Percentiles rank a stretch among this genome's conserved stretches.
Conservation (phyloP, 2,888 invertebrate genomes). For the Cryptus armator region DNA sequence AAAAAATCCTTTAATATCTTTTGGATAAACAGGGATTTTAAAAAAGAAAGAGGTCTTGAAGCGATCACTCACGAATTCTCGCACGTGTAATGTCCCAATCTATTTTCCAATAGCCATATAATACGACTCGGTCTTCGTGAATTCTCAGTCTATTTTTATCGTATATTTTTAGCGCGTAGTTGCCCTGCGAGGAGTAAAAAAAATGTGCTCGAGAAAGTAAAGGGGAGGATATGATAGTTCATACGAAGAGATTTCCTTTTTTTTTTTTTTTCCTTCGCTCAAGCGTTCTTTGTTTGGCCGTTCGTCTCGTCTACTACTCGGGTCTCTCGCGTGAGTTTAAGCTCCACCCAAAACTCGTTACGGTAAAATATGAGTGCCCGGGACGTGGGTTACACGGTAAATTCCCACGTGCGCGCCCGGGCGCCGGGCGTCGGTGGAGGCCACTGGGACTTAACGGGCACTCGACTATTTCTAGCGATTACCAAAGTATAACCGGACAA, state of each 20-base stretch:
- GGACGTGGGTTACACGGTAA: slow-evolving; percentile 50
- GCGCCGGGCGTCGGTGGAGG: slow-evolving; percentile 1
- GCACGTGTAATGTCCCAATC: slow-evolving; percentile 18
- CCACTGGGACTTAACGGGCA: slow-evolving; percentile 17
- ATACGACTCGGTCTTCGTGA: background rate
- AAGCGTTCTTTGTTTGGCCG: slow-evolving; percentile 47
- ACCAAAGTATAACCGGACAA: slow-evolving; percentile 54
- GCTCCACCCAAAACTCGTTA: slow-evolving; percentile 70
- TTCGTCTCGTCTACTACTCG: slow-evolving; percentile 1
- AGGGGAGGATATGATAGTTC: slow-evolving; percentile 40
- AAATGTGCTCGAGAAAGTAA: slow-evolving; percentile 17
- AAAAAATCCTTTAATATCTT: slow-evolving; percentile 29
- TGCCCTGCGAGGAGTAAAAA: background rate
- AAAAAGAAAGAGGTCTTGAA: slow-evolving; percentile 1
- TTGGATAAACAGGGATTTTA: background rate
- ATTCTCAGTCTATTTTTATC: background rate
- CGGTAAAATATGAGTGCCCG: slow-evolving; percentile 66
- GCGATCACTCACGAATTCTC: slow-evolving; percentile 18
- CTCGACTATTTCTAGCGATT: slow-evolving; percentile 72
- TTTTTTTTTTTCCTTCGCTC: background rate
- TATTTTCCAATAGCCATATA: slow-evolving; percentile 6
- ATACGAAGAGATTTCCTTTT: slow-evolving; percentile 1
- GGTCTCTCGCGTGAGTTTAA: slow-evolving; percentile 30
- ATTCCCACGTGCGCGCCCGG: slow-evolving; percentile 64
- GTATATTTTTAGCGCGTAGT: slow-evolving; percentile 55